These are phyloP conservation scores for Carabus problematicus DNA, from an alignment of 2,888 invertebrate genomes.

Conservation along the genomic window DNA sequence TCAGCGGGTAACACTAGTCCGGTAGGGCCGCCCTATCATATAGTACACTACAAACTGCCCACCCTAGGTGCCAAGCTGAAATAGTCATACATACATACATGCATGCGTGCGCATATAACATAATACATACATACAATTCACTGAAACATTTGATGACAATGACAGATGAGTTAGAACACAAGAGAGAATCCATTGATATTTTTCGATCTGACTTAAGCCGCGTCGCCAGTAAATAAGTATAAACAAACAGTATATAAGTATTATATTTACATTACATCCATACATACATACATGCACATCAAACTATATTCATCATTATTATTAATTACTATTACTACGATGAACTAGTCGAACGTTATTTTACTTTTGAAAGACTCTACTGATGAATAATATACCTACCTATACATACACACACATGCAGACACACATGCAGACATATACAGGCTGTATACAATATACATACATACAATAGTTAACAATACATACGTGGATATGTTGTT, in stretches of 20 bases:
- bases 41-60: constrained; percentile 78
- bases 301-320: no score
- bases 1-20: constrained; percentile 66
- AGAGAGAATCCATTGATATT: background rate
- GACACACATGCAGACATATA: no score
- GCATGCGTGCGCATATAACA: no score
- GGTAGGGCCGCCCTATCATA: constrained; percentile 75
- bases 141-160: no score
- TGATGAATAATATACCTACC: no score
- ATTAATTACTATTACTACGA: no score
- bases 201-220: constrained; percentile 8
- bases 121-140: background rate
- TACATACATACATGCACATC: constrained; percentile 1
- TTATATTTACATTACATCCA: background rate
- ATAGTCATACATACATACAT: constrained; percentile 47
- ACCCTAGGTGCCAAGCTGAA: constrained; percentile 64
- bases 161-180: background rate
- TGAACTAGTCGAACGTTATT: no score
- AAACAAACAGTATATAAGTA: background rate
- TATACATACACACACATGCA: no score
- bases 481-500: no score
- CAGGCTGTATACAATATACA: no score
- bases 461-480: no score
- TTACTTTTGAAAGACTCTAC: no score
- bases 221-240: background rate